Evolutionary conservation across 2,113 vertebrate genomes (phyloP).

Genomic region (Gymnobelideus leadbeateri): DNA sequence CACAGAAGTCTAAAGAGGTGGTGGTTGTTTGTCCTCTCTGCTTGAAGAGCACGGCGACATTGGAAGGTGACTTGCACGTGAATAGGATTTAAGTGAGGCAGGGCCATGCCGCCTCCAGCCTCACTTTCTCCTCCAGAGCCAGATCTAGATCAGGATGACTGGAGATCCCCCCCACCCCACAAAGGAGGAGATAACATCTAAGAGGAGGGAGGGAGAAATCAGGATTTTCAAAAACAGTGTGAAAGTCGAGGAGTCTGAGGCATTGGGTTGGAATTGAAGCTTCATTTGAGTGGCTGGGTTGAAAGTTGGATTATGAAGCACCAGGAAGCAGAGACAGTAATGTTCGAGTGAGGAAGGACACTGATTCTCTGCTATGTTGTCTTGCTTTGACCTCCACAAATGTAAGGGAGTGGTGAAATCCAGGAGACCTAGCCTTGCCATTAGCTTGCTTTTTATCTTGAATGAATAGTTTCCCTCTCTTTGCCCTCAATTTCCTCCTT

Average conservation of each 20-base stretch:
- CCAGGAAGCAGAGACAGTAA: neutral
- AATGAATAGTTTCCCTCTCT: neutral
- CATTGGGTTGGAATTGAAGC: neutral
- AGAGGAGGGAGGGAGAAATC: neutral
- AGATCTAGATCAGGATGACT: no score
- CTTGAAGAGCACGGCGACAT: no score
- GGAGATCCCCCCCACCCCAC: no score
- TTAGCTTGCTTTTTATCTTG: neutral
- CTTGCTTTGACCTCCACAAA: neutral
- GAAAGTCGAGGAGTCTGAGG: neutral
- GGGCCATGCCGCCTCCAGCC: no score
- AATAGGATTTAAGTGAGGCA: no score
- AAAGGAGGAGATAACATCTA: neutral
- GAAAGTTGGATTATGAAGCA: neutral
- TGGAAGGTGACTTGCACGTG: no score
- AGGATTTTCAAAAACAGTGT: neutral
- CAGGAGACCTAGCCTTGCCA: neutral
- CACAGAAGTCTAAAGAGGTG: no score
- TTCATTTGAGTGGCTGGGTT: neutral
- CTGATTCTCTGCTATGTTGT: neutral
- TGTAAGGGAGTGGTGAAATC: neutral
- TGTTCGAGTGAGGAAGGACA: neutral
- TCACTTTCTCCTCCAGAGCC: no score
- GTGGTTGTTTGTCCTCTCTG: no score
- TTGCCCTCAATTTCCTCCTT: neutral